Base-by-base conservation (phyloP, 2,888 invertebrate species). In the Hylaea fasciaria region DNA sequence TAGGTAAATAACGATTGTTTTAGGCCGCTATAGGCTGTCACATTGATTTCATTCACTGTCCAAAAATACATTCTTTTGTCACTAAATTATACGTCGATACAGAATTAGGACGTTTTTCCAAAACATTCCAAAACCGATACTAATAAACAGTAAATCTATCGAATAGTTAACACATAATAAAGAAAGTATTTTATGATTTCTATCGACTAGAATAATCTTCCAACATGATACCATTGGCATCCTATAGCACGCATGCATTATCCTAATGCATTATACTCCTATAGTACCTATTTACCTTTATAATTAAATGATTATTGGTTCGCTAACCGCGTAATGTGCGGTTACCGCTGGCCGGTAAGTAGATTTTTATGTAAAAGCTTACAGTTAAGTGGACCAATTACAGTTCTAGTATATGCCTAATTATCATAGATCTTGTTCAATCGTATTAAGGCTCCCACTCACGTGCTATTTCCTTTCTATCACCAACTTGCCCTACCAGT, bases 251-350 rank as follows among this genome's bases (percentile, higher is more conserved):
- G 75, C 78, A 78, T 74, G 77, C 77, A 81, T 81, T 80, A 81
- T 72, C 72, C 70, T 80, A 82, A 84, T 81, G 67, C 68, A 51
- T 44, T 58, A 56, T 71, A 72, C 77, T 67, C 71, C 72, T 65
- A 78, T 77, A 74, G 70, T 77, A 74, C 71, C 70, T 74, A 76
- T 78, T 80, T 77, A 78, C 73, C 76, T 74, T 74, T 72, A 69
- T 81, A 79, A 77, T 79, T 80, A 80, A 78, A 81, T 80, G 80
- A 82, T 83, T 80, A 83, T 82, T 80, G 77, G 78, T 75, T 60
- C 57, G 51, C 62, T 66, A 78, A 73, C 76, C 64, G 76, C 77
- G 70, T 81, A 81, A 81, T 81, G 57, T 68, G 68, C 67, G 64
- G 74, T 70, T 72, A 58, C 61, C 56, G 46, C 47, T 52, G 54